Evolutionary conservation across 2,113 vertebrate genomes (phyloP).

Genomic region (Takifugu flavidus): DNA sequence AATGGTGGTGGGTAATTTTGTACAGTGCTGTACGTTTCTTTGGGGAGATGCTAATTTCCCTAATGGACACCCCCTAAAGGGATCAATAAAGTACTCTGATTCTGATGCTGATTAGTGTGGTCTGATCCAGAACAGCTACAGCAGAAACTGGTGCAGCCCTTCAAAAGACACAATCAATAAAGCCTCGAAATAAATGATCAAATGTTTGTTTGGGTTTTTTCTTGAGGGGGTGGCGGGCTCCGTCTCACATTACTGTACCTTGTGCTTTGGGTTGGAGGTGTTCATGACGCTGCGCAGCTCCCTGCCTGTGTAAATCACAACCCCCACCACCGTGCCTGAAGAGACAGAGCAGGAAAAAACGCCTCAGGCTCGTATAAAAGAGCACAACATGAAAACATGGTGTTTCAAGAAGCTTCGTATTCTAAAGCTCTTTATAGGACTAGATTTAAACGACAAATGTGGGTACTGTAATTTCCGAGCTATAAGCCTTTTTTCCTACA

Average conservation of each 20-base stretch:
- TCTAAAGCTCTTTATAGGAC: conserved; percentile 15
- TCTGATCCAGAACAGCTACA: no score
- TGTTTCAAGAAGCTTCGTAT: conserved; percentile 39
- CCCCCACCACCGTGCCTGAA: conserved; percentile 91
- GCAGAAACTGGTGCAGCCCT: no score
- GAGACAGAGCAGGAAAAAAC: background rate
- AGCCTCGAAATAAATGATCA: background rate
- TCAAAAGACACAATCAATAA: background rate
- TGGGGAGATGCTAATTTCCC: no score
- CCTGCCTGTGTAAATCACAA: conserved; percentile 95
- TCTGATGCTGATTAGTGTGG: no score
- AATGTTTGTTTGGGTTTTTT: background rate
- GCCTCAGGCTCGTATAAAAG: conserved; percentile 34
- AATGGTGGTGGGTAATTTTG: no score
- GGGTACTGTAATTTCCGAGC: conserved; percentile 4
- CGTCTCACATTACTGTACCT: conserved; percentile 75
- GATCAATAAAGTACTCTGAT: no score
- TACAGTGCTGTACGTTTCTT: no score
- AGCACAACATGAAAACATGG: conserved; percentile 31
- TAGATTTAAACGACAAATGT: conserved; percentile 42
- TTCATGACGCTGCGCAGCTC: conserved; percentile 98
- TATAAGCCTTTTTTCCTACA: no score
- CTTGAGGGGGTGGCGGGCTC: background rate
- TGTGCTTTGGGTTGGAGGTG: conserved; percentile 91
- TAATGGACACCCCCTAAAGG: no score